Conservation (phyloP, 2,888 invertebrate genomes). For the Pristionchus maxplancki region DNA sequence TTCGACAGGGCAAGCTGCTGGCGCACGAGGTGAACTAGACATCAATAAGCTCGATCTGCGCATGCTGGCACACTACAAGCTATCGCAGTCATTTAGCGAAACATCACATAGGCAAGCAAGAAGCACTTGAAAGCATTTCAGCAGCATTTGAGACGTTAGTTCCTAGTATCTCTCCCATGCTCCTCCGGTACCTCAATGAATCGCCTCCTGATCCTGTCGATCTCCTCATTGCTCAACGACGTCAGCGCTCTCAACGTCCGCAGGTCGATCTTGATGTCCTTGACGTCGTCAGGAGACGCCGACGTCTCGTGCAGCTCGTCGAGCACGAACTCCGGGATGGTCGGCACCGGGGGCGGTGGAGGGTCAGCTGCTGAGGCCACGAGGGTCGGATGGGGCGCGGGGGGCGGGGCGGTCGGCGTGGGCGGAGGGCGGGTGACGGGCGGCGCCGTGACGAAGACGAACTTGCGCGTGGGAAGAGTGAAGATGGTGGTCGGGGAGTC, state of each 20-base stretch:
- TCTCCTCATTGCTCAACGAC: constrained; percentile 34
- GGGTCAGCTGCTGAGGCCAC: not conserved
- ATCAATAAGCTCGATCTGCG: no score
- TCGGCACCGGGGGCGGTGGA: not conserved
- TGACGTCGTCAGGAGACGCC: not conserved
- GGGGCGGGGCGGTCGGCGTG: not conserved
- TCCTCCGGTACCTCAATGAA: constrained; percentile 37
- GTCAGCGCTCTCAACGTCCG: constrained; percentile 41
- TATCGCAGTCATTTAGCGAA: not conserved
- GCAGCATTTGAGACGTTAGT: not conserved
- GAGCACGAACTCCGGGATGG: not conserved
- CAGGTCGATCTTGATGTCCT: constrained; percentile 19
- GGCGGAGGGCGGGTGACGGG: not conserved
- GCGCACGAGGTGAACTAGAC: not conserved
- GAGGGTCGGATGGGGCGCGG: not conserved
- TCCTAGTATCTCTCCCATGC: not conserved
- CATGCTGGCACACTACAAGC: no score
- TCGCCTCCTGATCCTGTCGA: constrained; percentile 6
- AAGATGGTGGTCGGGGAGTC: not conserved
- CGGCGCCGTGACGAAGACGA: constrained; percentile 39
- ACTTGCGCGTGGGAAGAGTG: not conserved
- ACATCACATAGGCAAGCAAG: not conserved
- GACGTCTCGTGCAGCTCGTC: not conserved
- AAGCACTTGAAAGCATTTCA: no score
- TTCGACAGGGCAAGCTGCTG: no score